These are phyloP conservation scores for Phragmatobia fuliginosa DNA, from an alignment of 2,888 invertebrate genomes.

Conservation along the genomic window DNA sequence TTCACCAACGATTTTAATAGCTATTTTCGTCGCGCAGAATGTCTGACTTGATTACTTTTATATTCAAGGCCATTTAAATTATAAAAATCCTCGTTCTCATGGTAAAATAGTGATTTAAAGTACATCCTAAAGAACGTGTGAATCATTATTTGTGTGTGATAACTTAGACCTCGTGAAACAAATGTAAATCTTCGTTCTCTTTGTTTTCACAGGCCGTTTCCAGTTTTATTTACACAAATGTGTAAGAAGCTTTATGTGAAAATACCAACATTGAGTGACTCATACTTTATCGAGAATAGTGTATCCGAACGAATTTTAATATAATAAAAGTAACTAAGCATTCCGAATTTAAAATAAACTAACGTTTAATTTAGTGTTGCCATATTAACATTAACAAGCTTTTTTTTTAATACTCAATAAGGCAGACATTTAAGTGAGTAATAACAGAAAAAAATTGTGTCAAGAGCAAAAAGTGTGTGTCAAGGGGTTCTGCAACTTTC, in stretches of 20 bases:
- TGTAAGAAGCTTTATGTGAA: constrained; percentile 69
- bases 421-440: constrained; percentile 62
- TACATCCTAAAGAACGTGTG: constrained; percentile 64
- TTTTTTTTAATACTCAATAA: constrained; percentile 55
- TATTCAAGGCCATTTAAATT: constrained; percentile 45
- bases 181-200: constrained; percentile 65
- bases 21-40: constrained; percentile 25
- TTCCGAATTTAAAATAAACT: constrained; percentile 74
- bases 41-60: constrained; percentile 35
- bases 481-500: constrained; percentile 83
- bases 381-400: constrained; percentile 77
- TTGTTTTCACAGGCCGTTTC: constrained; percentile 73
- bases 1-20: constrained; percentile 39
- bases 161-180: constrained; percentile 65
- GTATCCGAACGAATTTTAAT: constrained; percentile 64
- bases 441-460: constrained; percentile 73
- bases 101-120: constrained; percentile 47
- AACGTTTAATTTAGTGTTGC: constrained; percentile 76
- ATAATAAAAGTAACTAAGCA: constrained; percentile 69
- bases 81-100: constrained; percentile 56
- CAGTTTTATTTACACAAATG: constrained; percentile 79
- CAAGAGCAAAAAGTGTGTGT: constrained; percentile 83
- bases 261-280: constrained; percentile 68
- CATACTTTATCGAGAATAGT: constrained; percentile 51
- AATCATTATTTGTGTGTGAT: constrained; percentile 67